These are phyloP conservation scores for Drosophila oshimai DNA, from an alignment of 1,140 invertebrate genomes.

Conservation along the genomic window DNA sequence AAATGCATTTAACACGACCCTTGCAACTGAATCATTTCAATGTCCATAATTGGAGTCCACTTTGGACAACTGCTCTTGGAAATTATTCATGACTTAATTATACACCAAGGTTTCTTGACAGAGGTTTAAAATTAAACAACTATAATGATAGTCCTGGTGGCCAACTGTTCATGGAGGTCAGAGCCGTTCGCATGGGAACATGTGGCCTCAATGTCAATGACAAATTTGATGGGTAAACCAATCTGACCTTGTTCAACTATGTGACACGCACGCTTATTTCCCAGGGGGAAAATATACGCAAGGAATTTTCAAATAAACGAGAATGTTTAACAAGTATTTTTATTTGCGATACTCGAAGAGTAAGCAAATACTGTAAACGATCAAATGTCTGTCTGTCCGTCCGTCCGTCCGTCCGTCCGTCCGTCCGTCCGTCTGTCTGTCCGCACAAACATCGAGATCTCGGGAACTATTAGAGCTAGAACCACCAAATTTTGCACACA, in stretches of 20 bases:
- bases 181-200: slow-evolving; percentile 8
- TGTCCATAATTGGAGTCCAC: slow-evolving; percentile 2
- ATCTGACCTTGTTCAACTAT: slow-evolving; percentile 15
- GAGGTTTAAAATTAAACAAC: not conserved
- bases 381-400: no score
- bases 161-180: slow-evolving; percentile 19
- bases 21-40: not conserved
- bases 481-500: no score
- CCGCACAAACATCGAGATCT: no score
- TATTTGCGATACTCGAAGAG: no score
- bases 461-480: no score
- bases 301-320: not conserved
- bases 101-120: not conserved
- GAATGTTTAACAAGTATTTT: not conserved
- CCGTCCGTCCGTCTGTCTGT: no score
- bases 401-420: no score
- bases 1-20: not conserved
- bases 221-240: slow-evolving; percentile 4
- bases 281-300: not conserved
- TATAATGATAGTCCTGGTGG: not conserved
- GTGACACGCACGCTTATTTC: slow-evolving; percentile 1
- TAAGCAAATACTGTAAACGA: no score
- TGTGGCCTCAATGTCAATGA: slow-evolving; percentile 40
- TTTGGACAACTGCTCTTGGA: not conserved
- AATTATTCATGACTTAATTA: slow-evolving; percentile 24